Conservation (phyloP, 2,888 invertebrate genomes). For the Lamproptera curius region DNA sequence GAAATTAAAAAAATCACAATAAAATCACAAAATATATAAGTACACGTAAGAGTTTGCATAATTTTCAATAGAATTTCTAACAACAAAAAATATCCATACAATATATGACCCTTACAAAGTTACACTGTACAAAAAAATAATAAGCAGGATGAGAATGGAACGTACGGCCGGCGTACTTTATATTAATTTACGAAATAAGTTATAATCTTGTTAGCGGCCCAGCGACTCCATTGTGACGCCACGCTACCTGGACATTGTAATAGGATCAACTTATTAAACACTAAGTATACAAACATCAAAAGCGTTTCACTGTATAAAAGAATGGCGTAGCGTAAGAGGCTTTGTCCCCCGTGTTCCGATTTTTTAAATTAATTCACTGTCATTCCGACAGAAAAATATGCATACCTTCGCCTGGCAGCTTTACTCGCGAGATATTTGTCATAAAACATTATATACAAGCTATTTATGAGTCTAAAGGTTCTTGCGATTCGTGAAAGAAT, state of each 20-base stretch:
- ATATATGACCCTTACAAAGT: background rate
- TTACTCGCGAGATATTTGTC: too few relatives aligned
- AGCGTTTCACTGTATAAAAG: constrained; percentile 58
- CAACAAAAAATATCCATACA: too few relatives aligned
- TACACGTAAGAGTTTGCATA: too few relatives aligned
- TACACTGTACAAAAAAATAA: background rate
- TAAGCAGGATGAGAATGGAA: constrained; percentile 34
- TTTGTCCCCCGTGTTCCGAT: constrained; percentile 39
- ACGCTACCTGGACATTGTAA: constrained; percentile 74
- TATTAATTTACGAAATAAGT: constrained; percentile 76
- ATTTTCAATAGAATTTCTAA: too few relatives aligned
- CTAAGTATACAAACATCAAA: constrained; percentile 77
- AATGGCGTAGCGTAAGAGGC: constrained; percentile 67
- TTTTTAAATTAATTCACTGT: constrained; percentile 27
- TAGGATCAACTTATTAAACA: constrained; percentile 79
- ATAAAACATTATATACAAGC: too few relatives aligned
- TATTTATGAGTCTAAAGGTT: too few relatives aligned
- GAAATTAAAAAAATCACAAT: too few relatives aligned
- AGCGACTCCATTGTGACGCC: constrained; percentile 60
- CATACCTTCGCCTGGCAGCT: too few relatives aligned
- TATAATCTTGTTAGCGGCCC: constrained; percentile 74
- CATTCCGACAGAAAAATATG: constrained; percentile 1
- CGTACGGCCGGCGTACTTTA: constrained; percentile 59
- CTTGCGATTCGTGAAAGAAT: too few relatives aligned
- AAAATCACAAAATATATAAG: too few relatives aligned